A percentile compares a stretch with the other conserved stretches of the same genome.
Conservation (phyloP, 2,113 vertebrate genomes). For the Danio rerio region GRCz12tu NC_133182.1:25994501-25995000, state of each 20-base stretch:
- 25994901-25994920: conserved; percentile 14
- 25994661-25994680: neutral
- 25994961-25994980: conserved; percentile 18
- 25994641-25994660: neutral
- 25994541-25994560: neutral
- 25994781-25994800: neutral
- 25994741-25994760: neutral
- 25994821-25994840: conserved; percentile 14
- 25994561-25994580: neutral
- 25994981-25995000: conserved; percentile 6
- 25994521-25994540: neutral
- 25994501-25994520: neutral
- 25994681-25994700: no score
- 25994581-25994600: neutral
- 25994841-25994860: conserved; percentile 12
- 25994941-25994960: neutral
- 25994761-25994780: neutral
- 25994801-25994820: conserved; percentile 4
- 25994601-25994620: neutral
- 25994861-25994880: neutral
- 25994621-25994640: neutral
- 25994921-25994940: conserved; percentile 35
- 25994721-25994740: neutral
- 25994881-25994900: neutral
- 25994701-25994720: no score